These are phyloP conservation scores for Drosophila arawakana DNA, from an alignment of 1,140 invertebrate genomes.

Conservation along the genomic window DNA sequence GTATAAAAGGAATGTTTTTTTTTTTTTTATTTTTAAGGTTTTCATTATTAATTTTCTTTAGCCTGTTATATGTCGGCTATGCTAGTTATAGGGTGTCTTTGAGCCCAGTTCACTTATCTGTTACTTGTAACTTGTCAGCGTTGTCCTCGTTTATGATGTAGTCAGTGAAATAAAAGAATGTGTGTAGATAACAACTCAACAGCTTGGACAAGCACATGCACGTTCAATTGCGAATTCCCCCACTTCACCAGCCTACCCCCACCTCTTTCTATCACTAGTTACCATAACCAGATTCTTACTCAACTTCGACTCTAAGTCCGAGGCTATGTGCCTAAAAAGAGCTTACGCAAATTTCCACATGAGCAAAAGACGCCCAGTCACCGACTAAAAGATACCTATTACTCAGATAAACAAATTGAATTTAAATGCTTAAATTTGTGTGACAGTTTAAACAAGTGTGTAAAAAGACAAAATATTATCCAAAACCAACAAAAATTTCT, in stretches of 20 bases:
- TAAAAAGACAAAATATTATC: slow-evolving; percentile 1
- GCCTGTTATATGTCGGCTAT: not conserved
- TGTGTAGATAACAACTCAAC: slow-evolving; percentile 66
- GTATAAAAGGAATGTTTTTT: too few relatives aligned
- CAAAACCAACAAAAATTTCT: not conserved
- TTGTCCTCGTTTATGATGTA: slow-evolving; percentile 68
- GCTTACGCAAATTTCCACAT: slow-evolving; percentile 31
- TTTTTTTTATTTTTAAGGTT: too few relatives aligned
- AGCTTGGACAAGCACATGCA: slow-evolving; percentile 49
- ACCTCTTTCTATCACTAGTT: slow-evolving; percentile 22
- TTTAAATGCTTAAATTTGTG: too few relatives aligned
- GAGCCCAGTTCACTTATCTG: not conserved
- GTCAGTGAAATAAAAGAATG: slow-evolving; percentile 65
- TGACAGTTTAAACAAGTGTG: slow-evolving; percentile 11
- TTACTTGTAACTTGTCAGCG: not conserved
- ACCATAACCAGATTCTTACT: slow-evolving; percentile 38
- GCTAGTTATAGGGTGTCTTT: not conserved
- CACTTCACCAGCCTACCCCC: not conserved
- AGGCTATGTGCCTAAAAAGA: slow-evolving; percentile 2
- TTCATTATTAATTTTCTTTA: too few relatives aligned
- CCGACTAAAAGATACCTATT: too few relatives aligned
- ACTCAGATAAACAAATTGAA: too few relatives aligned
- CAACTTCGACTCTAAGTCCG: not conserved
- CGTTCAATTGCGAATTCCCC: slow-evolving; percentile 17
- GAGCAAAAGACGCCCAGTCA: not conserved